Evolutionary conservation across 2,888 invertebrate genomes (phyloP), one percentile per base, ranked within the genome.

Genomic region (Labia minor): DNA sequence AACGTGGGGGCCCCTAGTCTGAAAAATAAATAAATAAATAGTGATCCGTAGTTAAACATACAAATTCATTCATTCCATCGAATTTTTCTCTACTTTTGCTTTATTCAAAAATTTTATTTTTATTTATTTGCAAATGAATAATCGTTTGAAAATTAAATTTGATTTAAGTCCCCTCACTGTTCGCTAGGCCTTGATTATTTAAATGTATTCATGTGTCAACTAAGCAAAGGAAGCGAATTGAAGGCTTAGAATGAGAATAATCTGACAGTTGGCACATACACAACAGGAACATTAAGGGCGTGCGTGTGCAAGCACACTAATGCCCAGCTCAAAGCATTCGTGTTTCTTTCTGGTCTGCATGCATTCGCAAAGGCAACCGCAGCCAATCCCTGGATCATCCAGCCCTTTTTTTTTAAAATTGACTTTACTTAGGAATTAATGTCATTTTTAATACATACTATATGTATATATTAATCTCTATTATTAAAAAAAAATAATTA

Each of bases 181-280:
- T 14, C 49, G 3, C 49, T 49, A 49, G 49, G 16, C 14, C n/a
- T n/a, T 49, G 49, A 49, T 49, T 49, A 49, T 49, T 49, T 49
- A 49, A 49, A 49, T 49, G n/a, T 49, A 49, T 49, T 49, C 49
- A 49, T 10, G 49, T 49, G 49, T 49, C 49, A 49, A 49, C n/a
- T 16, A 16, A n/a, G n/a, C 16, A 14, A n/a, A 49, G 49, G 49
- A 49, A 49, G 49, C 49, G 49, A 49, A 49, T 49, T 49, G 49
- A 49, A 49, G 49, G 49, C 49, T 49, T 49, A 49, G 49, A 49
- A 49, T 49, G 49, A 49, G n/a, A 49, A 49, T 49, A 49, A 49
- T 49, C 49, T 49, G 49, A 49, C 49, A 49, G 49, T 49, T 49
- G 49, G 49, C 49, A 49, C 49, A 49, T 49, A 49, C 49, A 49